These are phyloP conservation scores for Grallaria varia DNA, from an alignment of 2,113 vertebrate genomes.

Conservation along the genomic window DNA sequence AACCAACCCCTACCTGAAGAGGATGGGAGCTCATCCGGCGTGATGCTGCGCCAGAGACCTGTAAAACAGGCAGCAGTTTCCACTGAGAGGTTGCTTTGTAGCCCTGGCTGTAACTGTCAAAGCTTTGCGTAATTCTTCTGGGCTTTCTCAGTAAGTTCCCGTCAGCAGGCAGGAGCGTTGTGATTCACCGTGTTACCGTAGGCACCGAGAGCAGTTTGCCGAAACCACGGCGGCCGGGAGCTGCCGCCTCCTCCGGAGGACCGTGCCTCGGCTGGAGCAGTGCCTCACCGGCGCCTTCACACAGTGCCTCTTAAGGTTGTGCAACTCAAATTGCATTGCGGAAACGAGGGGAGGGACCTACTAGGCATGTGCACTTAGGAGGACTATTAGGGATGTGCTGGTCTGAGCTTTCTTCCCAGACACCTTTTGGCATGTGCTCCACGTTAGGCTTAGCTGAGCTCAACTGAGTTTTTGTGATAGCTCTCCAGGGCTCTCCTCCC, in stretches of 20 bases:
- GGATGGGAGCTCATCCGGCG: neutral
- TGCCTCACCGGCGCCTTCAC: neutral
- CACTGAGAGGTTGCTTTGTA: neutral
- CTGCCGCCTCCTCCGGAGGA: neutral
- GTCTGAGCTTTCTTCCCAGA: neutral
- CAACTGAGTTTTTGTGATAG: rapidly evolving
- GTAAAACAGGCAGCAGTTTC: neutral
- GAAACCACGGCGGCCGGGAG: neutral
- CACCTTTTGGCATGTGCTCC: neutral
- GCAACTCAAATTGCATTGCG: no score
- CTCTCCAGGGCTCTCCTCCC: neutral
- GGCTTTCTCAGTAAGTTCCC: neutral
- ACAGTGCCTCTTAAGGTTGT: neutral
- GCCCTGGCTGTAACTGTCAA: neutral
- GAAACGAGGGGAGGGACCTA: neutral
- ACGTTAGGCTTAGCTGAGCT: neutral
- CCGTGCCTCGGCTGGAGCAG: rapidly evolving
- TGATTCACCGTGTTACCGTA: neutral
- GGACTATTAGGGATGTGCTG: neutral
- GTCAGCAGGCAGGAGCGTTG: rapidly evolving
- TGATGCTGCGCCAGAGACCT: neutral
- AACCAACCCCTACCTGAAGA: neutral
- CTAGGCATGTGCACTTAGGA: neutral
- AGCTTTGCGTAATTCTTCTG: neutral
- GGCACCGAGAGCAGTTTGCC: neutral